Conservation (phyloP, 2,888 invertebrate genomes). For the Athripsodes cinereus region DNA sequence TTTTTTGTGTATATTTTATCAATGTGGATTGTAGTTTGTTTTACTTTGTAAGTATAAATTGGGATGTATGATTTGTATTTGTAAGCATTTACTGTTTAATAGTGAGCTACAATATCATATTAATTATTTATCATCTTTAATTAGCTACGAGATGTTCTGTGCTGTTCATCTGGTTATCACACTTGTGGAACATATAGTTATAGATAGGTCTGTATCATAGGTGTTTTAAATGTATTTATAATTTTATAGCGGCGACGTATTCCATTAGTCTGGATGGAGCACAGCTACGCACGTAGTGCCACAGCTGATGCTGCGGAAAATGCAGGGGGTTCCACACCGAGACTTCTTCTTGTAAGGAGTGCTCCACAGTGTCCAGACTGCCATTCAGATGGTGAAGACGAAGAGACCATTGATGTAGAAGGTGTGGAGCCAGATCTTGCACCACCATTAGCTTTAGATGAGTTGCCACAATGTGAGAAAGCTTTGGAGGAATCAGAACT, state of each 20-base stretch:
- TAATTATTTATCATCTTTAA: no score
- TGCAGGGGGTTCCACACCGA: slow-evolving; percentile 28
- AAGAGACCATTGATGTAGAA: slow-evolving; percentile 23
- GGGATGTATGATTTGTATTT: no score
- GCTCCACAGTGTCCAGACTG: slow-evolving; percentile 27
- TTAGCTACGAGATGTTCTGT: no score
- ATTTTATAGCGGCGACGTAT: slow-evolving; percentile 18
- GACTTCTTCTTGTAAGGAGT: slow-evolving; percentile 33
- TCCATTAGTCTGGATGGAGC: slow-evolving; percentile 38
- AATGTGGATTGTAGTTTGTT: no score
- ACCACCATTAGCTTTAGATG: slow-evolving; percentile 25
- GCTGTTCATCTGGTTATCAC: no score
- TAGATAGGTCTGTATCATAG: not conserved
- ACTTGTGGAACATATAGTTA: no score
- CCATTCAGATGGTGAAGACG: slow-evolving; percentile 17
- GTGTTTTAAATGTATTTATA: not conserved
- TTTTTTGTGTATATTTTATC: no score
- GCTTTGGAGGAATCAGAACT: slow-evolving; percentile 24
- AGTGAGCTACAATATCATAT: no score
- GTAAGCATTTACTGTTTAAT: no score
- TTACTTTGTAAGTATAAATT: no score
- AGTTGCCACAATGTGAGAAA: slow-evolving; percentile 23
- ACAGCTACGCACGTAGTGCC: slow-evolving; percentile 39
- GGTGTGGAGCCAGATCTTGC: slow-evolving; percentile 22
- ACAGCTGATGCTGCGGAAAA: slow-evolving; percentile 21